phyloP scores from a whole-genome alignment of 2,113 vertebrate genomes.

The Chaetops frenatus region DNA sequence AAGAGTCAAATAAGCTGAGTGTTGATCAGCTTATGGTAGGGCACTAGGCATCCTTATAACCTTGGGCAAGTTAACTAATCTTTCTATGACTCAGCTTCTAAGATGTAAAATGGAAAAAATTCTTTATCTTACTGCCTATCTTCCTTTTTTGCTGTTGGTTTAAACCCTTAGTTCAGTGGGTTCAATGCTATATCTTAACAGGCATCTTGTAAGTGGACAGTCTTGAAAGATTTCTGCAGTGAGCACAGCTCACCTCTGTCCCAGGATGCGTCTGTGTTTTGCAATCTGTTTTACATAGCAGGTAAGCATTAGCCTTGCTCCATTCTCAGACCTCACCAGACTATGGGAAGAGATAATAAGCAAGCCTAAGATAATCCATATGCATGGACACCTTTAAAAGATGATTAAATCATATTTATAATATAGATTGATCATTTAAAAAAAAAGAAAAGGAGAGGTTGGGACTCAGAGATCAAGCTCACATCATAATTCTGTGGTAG shows the following conservation, averaged over 20 bases:
- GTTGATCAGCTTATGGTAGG: background rate
- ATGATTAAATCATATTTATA: background rate
- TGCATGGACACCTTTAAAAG: background rate
- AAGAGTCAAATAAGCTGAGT: background rate
- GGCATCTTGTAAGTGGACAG: background rate
- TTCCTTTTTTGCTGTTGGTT: background rate
- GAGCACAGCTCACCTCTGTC: background rate
- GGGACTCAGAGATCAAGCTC: background rate
- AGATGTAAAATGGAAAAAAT: background rate
- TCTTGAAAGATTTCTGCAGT: background rate
- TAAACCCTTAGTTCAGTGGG: background rate
- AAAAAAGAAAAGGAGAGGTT: background rate
- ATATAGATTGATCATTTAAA: background rate
- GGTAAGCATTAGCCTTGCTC: background rate
- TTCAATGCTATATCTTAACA: background rate
- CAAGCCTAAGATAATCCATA: background rate
- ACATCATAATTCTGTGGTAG: background rate
- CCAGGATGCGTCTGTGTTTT: background rate
- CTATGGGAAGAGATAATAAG: background rate
- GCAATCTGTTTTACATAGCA: background rate
- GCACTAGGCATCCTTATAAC: background rate
- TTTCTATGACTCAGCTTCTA: conserved; percentile 13
- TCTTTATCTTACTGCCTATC: background rate
- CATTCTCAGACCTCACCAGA: background rate
- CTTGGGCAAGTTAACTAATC: background rate